These are phyloP conservation scores for Tragopan temminckii DNA, from an alignment of 2,797 vertebrate species.

Conservation along the genomic window DNA sequence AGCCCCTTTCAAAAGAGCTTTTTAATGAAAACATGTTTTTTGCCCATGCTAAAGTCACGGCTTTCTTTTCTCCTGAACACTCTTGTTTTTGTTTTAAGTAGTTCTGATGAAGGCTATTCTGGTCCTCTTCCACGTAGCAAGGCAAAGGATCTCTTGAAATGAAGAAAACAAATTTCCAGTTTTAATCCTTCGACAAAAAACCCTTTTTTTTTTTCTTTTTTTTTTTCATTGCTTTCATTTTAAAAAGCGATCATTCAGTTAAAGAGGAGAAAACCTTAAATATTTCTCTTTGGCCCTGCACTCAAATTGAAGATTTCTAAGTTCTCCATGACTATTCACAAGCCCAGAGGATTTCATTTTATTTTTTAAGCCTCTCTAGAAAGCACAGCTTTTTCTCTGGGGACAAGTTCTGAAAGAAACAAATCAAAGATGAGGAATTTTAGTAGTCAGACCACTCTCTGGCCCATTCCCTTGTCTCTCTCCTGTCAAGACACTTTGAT, in stretches of 20 bases:
- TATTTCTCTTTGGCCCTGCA: neutral
- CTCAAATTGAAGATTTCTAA: constrained; percentile 21
- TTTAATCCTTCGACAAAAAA: neutral
- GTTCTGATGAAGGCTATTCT: neutral
- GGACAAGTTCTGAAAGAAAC: constrained; percentile 57
- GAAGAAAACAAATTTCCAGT: neutral
- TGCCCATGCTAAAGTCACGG: neutral
- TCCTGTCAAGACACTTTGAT: constrained; percentile 59
- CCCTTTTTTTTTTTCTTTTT: neutral
- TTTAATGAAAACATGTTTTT: constrained; percentile 22
- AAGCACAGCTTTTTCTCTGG: constrained; percentile 54
- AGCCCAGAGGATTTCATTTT: constrained; percentile 52
- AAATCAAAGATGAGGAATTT: constrained; percentile 64
- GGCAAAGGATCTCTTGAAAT: neutral
- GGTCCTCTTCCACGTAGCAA: neutral
- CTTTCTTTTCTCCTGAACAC: neutral
- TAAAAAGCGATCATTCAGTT: neutral
- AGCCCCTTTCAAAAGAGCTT: neutral
- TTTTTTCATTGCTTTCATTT: neutral
- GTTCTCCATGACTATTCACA: constrained; percentile 48
- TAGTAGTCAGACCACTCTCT: constrained; percentile 50
- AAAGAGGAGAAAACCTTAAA: constrained; percentile 6
- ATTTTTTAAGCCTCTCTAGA: constrained; percentile 61
- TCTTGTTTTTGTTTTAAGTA: neutral
- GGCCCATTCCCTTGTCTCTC: constrained; percentile 66